phyloP scores from a whole-genome alignment of 2,113 vertebrate genomes.

The Spilogale gracilis region DNA sequence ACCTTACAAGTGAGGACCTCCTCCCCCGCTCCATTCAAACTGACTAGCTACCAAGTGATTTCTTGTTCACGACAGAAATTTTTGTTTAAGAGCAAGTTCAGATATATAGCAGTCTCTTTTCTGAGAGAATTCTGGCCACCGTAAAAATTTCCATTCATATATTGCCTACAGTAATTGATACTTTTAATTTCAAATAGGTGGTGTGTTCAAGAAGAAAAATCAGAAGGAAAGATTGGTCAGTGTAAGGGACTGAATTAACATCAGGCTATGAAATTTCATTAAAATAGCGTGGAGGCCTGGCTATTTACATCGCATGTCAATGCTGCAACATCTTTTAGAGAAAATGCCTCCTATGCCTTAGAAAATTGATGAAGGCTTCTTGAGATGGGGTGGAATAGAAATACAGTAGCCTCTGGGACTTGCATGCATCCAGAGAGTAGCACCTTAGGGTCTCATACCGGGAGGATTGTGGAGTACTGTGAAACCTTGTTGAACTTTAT shows the following conservation, averaged over 20 bases:
- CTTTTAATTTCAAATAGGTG: constrained; percentile 54
- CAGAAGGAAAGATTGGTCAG: neutral
- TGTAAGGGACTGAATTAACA: neutral
- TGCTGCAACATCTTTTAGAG: neutral
- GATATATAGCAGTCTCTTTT: neutral
- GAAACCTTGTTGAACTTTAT: constrained; percentile 70
- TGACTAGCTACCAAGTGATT: constrained; percentile 6
- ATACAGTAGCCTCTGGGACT: neutral
- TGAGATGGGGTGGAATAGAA: neutral
- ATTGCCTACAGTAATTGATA: neutral
- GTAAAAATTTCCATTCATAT: neutral
- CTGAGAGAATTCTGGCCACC: constrained; percentile 16
- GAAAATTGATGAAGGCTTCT: constrained; percentile 19
- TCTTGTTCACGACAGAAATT: constrained; percentile 25
- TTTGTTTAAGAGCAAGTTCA: constrained; percentile 59
- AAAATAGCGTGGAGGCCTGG: neutral
- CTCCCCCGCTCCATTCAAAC: neutral
- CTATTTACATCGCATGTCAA: neutral
- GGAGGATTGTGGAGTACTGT: constrained; percentile 77
- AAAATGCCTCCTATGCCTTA: constrained; percentile 41
- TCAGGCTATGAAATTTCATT: neutral
- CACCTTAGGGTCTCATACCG: neutral
- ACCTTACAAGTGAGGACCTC: neutral
- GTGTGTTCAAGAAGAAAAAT: neutral
- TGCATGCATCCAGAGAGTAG: neutral